Conservation (phyloP, 1,140 invertebrate species). For the Spodoptera frugiperda region DNA sequence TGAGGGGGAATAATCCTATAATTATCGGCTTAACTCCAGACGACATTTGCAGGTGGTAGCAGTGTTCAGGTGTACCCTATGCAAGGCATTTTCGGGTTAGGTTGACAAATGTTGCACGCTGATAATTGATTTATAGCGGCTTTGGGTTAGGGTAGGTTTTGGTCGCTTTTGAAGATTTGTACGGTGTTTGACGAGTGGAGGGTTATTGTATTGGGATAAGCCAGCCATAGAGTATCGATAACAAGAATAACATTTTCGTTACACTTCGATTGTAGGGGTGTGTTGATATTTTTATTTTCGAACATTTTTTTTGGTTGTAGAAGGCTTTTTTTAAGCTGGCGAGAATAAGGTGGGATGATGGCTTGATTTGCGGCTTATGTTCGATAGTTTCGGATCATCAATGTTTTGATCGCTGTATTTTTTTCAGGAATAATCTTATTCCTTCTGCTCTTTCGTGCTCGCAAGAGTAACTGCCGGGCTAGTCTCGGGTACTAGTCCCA, state of each 20-base stretch:
- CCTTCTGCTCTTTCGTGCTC: too few species aligned
- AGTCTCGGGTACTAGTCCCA: too few species aligned
- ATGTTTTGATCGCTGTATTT: too few species aligned
- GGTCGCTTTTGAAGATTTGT: constrained; percentile 55
- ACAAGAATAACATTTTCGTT: constrained; percentile 3
- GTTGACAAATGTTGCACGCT: constrained; percentile 65
- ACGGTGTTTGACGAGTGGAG: not conserved
- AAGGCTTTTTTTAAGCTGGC: not conserved
- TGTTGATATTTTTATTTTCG: not conserved
- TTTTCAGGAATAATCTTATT: too few species aligned
- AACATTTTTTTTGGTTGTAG: not conserved
- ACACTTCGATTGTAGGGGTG: constrained; percentile 24
- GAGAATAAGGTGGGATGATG: too few species aligned
- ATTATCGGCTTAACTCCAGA: constrained; percentile 83
- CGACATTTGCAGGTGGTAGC: constrained; percentile 78
- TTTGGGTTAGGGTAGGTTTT: constrained; percentile 61
- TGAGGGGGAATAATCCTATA: constrained; percentile 78
- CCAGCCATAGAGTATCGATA: not conserved
- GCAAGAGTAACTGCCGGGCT: too few species aligned
- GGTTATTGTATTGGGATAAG: constrained; percentile 9
- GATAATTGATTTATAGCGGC: constrained; percentile 75
- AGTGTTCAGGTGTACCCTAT: constrained; percentile 64
- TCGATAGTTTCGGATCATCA: too few species aligned
- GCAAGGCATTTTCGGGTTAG: constrained; percentile 70
- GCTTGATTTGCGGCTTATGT: too few species aligned